A percentile compares a stretch with the other conserved stretches of the same genome.
phyloP scores from a whole-genome alignment of 2,888 invertebrate species.

The Nephrotoma appendiculata region DNA sequence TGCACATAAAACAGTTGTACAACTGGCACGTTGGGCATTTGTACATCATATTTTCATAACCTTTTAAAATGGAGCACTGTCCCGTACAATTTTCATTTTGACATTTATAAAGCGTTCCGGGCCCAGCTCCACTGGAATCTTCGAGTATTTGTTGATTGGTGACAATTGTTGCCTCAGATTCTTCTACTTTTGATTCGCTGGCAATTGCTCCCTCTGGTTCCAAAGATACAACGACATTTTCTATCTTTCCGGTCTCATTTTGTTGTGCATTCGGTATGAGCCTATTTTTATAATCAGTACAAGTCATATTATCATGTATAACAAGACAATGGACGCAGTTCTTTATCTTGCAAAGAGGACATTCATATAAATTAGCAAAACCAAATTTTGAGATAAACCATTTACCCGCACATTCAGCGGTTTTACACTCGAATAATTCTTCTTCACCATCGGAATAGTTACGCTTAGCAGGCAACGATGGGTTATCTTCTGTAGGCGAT shows the following conservation, averaged over 20 bases:
- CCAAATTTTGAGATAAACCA: not conserved
- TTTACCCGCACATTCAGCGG: not conserved
- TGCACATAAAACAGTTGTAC: not conserved
- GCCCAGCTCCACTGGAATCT: not conserved
- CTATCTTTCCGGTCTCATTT: not conserved
- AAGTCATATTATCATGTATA: not conserved
- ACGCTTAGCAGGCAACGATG: not conserved
- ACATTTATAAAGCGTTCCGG: not conserved
- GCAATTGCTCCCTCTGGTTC: no score
- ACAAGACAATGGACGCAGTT: not conserved
- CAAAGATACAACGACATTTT: not conserved
- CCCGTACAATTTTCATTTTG: not conserved
- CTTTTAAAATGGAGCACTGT: not conserved
- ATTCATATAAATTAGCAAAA: not conserved
- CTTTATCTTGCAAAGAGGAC: not conserved
- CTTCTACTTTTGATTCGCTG: no score
- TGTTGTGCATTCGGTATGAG: not conserved
- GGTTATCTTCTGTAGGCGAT: not conserved
- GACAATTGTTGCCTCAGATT: no score
- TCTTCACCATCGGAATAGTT: not conserved
- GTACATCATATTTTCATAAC: not conserved
- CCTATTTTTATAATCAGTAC: not conserved
- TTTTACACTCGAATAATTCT: not conserved
- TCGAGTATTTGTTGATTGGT: not conserved
- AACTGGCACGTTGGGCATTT: not conserved